Percentiles rank a stretch among this genome's conserved stretches.
phyloP scores from a whole-genome alignment of 2,888 invertebrate genomes.

The Strigamia maritima region DNA sequence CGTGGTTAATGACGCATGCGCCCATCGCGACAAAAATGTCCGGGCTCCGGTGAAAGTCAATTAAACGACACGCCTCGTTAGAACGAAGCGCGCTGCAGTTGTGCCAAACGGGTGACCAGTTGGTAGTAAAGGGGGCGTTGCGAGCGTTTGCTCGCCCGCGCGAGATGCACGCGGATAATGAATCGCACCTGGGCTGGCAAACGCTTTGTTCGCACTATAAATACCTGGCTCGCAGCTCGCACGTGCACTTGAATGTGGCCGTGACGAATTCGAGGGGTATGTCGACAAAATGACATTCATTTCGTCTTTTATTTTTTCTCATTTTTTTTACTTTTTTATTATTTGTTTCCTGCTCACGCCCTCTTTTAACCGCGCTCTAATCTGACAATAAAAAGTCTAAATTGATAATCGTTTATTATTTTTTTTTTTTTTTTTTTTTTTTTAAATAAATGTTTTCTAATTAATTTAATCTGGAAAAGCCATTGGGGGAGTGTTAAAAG shows the following conservation, averaged over 20 bases:
- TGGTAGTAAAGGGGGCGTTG: background rate
- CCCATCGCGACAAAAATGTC: slow-evolving; percentile 20
- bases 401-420: background rate
- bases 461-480: too few relatives aligned
- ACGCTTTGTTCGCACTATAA: background rate
- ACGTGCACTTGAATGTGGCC: slow-evolving; percentile 1
- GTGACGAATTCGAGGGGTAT: background rate
- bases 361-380: background rate
- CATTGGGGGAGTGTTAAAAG: too few relatives aligned
- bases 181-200: slow-evolving; percentile 7
- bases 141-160: background rate
- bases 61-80: slow-evolving; percentile 24
- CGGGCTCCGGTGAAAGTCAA: background rate
- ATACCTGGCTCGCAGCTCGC: background rate
- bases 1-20: slow-evolving; percentile 13
- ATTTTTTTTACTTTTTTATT: background rate
- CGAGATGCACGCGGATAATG: slow-evolving; percentile 5
- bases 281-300: background rate
- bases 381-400: background rate
- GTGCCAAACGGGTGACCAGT: background rate
- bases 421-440: too few relatives aligned
- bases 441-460: too few relatives aligned
- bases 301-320: background rate
- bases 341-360: background rate
- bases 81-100: background rate